phyloP scores from a whole-genome alignment of 2,797 vertebrate species.

The Phalloptychus januarius region DNA sequence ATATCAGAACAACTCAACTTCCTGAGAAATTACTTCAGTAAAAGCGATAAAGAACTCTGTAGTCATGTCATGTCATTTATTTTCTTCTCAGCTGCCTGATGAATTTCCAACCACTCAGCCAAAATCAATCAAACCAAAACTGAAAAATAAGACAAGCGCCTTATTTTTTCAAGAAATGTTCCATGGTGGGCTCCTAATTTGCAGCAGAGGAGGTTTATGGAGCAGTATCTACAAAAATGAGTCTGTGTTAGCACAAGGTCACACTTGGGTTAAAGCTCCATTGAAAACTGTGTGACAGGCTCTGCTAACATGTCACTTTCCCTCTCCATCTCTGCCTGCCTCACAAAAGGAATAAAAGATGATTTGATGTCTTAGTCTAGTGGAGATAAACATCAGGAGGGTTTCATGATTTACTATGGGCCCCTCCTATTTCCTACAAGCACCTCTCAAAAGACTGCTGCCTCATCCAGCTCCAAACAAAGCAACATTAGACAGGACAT shows the following conservation, averaged over 20 bases:
- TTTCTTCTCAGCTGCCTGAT: slow-evolving; percentile 34
- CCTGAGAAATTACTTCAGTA: slow-evolving; percentile 7
- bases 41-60: neutral
- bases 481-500: neutral
- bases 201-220: slow-evolving; percentile 2
- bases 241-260: slow-evolving; percentile 31
- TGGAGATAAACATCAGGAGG: neutral
- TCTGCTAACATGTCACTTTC: slow-evolving; percentile 35
- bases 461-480: neutral
- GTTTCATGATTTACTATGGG: neutral
- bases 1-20: neutral
- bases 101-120: slow-evolving; percentile 28
- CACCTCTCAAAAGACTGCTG: neutral
- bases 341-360: neutral
- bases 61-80: neutral
- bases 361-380: neutral
- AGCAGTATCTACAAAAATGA: slow-evolving; percentile 7
- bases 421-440: neutral
- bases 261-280: slow-evolving; percentile 33
- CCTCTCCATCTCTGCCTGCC: slow-evolving; percentile 7
- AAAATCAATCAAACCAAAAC: slow-evolving; percentile 13
- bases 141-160: slow-evolving; percentile 8
- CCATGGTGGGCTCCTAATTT: slow-evolving; percentile 16
- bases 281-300: slow-evolving; percentile 46
- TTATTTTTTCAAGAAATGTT: slow-evolving; percentile 16